phyloP scores from a whole-genome alignment of 2,888 invertebrate genomes.

The Nomada fabriciana region DNA sequence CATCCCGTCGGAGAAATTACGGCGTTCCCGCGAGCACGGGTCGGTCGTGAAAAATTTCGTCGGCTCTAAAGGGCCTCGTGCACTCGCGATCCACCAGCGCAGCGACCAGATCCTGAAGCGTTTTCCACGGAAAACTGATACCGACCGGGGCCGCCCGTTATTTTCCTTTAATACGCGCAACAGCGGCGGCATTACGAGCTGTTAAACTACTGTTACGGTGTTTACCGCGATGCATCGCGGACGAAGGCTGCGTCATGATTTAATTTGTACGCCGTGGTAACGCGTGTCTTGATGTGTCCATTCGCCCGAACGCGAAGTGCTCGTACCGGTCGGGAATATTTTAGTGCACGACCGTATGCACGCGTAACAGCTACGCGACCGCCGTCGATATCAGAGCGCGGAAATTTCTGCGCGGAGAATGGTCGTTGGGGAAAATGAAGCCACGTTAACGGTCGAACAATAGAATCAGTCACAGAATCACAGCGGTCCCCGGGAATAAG shows the following conservation, averaged over 20 bases:
- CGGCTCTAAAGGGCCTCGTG: background rate
- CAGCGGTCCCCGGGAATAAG: background rate
- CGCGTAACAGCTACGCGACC: background rate
- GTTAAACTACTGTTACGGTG: constrained; percentile 50
- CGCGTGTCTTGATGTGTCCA: constrained; percentile 25
- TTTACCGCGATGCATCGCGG: constrained; percentile 48
- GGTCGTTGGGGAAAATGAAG: no score
- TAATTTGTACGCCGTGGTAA: constrained; percentile 30
- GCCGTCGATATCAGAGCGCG: background rate
- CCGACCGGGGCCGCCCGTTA: constrained; percentile 12
- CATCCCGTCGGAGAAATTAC: constrained; percentile 40
- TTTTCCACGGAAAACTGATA: constrained; percentile 14
- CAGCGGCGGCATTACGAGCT: constrained; percentile 40
- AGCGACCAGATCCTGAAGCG: background rate
- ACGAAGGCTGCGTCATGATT: constrained; percentile 40
- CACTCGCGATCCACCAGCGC: background rate
- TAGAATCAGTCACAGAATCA: background rate
- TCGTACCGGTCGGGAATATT: constrained; percentile 11
- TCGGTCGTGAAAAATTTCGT: constrained; percentile 46
- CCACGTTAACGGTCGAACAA: background rate
- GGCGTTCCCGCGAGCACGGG: constrained; percentile 15
- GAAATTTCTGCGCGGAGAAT: background rate
- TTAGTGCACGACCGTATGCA: background rate
- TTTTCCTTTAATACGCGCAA: constrained; percentile 45
- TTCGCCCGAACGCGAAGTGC: background rate